Conservation (phyloP, 2,888 invertebrate genomes). For the Aspidiotus rigidus region DNA sequence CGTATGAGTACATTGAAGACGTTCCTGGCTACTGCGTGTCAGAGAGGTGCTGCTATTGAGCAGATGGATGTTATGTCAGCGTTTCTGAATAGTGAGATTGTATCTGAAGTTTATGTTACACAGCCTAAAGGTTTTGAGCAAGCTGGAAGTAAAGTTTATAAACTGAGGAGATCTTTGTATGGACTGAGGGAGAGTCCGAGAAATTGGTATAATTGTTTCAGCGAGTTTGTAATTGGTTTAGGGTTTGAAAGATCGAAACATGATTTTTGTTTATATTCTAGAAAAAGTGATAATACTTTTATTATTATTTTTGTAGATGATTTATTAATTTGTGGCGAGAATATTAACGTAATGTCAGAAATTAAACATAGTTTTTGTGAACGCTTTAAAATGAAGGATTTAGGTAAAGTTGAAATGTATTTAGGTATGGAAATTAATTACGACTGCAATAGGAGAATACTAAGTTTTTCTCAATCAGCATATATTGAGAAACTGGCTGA, state of each 20-base stretch:
- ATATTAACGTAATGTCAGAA: not conserved
- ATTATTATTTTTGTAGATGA: conserved; percentile 29
- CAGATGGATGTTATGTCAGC: conserved; percentile 37
- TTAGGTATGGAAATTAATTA: conserved; percentile 12
- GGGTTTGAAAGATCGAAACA: conserved; percentile 20
- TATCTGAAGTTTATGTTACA: conserved; percentile 35
- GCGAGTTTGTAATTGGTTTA: conserved; percentile 18
- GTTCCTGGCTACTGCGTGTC: conserved; percentile 32
- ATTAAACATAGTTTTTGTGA: conserved; percentile 5
- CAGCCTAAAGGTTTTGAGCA: conserved; percentile 34
- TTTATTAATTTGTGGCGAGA: conserved; percentile 20
- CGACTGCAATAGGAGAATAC: not conserved
- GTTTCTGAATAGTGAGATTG: conserved; percentile 32
- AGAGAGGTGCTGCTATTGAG: conserved; percentile 34
- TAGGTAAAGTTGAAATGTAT: conserved; percentile 1
- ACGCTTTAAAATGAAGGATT: conserved; percentile 17
- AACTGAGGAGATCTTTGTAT: conserved; percentile 37
- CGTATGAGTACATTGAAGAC: conserved; percentile 23
- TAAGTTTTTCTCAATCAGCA: not conserved
- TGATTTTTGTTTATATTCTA: conserved; percentile 7
- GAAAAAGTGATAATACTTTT: not conserved
- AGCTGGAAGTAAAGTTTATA: conserved; percentile 34
- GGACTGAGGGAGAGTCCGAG: conserved; percentile 38
- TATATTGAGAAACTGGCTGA: conserved; percentile 6
- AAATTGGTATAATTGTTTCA: conserved; percentile 36